These are phyloP conservation scores for Huso huso DNA, from an alignment of 2,797 vertebrate genomes.

Conservation along the genomic window DNA sequence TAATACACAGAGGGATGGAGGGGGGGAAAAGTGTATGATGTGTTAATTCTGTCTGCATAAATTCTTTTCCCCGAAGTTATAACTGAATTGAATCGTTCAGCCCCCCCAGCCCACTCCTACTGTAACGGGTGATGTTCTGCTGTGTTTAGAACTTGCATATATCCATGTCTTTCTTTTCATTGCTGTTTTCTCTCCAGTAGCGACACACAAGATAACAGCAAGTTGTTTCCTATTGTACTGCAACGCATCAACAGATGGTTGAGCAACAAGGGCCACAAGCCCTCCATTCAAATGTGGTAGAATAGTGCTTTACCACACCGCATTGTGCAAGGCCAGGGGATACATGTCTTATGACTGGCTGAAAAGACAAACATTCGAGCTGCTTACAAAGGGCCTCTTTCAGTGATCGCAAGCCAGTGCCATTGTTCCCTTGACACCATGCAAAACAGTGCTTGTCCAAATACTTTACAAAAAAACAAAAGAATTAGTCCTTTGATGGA, in stretches of 20 bases:
- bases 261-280: background rate
- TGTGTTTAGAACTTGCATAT: slow-evolving; percentile 16
- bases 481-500: no score
- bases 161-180: no score
- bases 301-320: slow-evolving; percentile 6
- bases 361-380: slow-evolving; percentile 21
- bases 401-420: no score
- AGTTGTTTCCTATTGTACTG: slow-evolving; percentile 20
- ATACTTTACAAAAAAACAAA: background rate
- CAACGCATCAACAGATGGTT: background rate
- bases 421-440: no score
- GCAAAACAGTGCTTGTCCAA: no score
- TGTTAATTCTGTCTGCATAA: no score
- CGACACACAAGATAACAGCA: background rate
- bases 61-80: no score
- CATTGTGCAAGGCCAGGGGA: slow-evolving; percentile 12
- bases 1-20: no score
- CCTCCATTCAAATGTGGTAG: slow-evolving; percentile 43
- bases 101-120: slow-evolving; percentile 17
- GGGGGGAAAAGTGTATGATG: no score
- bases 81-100: background rate
- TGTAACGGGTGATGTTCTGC: slow-evolving; percentile 20
- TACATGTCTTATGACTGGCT: slow-evolving; percentile 21
- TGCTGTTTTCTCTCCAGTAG: no score
- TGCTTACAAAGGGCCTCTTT: slow-evolving; percentile 17